Base-by-base conservation (phyloP, 1,140 invertebrate species). In the Venturia canescens region DNA sequence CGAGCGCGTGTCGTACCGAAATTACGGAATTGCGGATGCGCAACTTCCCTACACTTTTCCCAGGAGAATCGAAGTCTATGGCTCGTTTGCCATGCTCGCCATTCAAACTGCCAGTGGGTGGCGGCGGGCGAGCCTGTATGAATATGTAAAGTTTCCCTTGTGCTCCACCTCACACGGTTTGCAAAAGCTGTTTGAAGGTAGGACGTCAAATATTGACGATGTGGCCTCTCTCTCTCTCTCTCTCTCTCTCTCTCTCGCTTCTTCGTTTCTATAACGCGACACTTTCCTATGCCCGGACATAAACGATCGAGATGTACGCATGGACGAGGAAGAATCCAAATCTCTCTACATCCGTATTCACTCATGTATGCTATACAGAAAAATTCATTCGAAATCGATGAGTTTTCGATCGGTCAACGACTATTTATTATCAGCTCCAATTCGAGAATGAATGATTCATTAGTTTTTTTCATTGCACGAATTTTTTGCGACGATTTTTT, bases 131-230 rank as follows among this genome's bases (percentile, higher is more conserved):
- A 67, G 80, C 80, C 86, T n/a, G 84, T 88, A 87, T 88, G 87
- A 88, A 88, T 87, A 87, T 87, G 86, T 87, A 88, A 88, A 88
- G 83, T 88, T 79, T 57, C 34, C 83, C 83, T 80, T 86, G 82
- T 84, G 80, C 38, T 44, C 38, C 38, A 44, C 38, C 34, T 74
- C 83, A 66, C 53, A 76, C 74, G 72, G 57, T 81, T 9, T 70
- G 69, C 69, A 77, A 81, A 87, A 85, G 86, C 79, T 88, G 86
- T 88, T 87, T 86, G 85, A 84, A 84, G 18, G 80, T 77, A 27
- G 60, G n/a, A 76, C 83, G 80, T 87, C 86, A 88, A 87, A 88
- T 88, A 87, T 88, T 88, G 86, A 86, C 84, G 83, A 74, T 81
- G 76, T 78, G 26, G 27, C 60, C 60, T 27, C 38, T 44, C 2